These are phyloP conservation scores for Chloropsis cyanopogon DNA, from an alignment of 2,113 vertebrate genomes.

Conservation along the genomic window DNA sequence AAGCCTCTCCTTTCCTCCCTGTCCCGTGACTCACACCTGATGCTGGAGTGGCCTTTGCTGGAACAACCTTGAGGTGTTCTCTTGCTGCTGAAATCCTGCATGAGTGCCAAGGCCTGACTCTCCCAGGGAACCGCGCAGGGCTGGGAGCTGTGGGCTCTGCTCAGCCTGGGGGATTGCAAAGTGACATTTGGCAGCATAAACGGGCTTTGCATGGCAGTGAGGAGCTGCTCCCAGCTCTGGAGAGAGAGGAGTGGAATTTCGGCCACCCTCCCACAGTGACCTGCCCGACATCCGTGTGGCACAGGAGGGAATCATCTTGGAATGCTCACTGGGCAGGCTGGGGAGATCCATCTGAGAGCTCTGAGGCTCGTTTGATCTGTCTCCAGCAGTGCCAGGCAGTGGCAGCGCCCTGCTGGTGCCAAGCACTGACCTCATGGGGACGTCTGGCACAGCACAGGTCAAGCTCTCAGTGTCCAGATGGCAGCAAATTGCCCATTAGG, in stretches of 20 bases:
- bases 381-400: not conserved
- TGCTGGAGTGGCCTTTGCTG: not conserved
- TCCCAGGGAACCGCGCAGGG: not conserved
- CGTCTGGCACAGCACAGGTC: not conserved
- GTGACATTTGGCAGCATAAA: not conserved
- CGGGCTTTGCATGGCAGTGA: not conserved
- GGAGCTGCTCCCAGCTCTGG: not conserved
- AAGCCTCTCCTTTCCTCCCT: not conserved
- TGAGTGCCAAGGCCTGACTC: not conserved
- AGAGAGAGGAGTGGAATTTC: not conserved
- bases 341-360: not conserved
- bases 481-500: constrained; percentile 46
- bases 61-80: not conserved
- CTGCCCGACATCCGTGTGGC: not conserved
- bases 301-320: not conserved
- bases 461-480: constrained; percentile 22
- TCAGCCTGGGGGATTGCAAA: not conserved
- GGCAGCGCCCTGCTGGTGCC: not conserved
- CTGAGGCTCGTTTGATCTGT: not conserved
- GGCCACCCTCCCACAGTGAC: not conserved
- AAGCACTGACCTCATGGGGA: constrained; percentile 1
- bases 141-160: not conserved
- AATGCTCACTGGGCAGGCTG: not conserved
- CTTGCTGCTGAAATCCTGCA: not conserved
- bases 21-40: not conserved